Conservation (phyloP, 2,888 invertebrate genomes). For the Acanthacorydalis orientalis region DNA sequence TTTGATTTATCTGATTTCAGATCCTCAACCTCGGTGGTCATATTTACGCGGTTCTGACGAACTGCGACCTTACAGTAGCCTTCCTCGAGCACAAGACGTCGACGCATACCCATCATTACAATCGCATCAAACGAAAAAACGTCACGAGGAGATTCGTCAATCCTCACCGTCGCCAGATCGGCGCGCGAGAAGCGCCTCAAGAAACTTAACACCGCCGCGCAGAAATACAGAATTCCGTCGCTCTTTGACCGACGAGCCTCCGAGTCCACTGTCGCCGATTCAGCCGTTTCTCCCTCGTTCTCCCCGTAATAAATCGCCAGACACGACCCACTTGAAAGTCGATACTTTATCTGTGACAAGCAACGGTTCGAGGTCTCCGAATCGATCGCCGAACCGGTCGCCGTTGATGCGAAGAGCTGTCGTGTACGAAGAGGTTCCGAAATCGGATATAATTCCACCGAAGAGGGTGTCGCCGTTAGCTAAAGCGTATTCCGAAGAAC, state of each 20-base stretch:
- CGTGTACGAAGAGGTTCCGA: neutral
- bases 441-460: conserved; percentile 9
- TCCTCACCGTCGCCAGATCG: neutral
- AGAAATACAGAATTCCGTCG: neutral
- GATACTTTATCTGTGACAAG: neutral
- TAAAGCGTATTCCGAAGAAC: conserved; percentile 10
- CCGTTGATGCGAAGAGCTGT: neutral
- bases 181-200: neutral
- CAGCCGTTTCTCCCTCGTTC: neutral
- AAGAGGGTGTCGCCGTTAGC: conserved; percentile 8
- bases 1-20: conserved; percentile 17
- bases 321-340: too few relatives aligned
- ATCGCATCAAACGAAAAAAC: conserved; percentile 13
- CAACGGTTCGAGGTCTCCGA: neutral
- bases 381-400: neutral
- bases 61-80: conserved; percentile 38
- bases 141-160: too few relatives aligned
- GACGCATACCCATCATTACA: conserved; percentile 23
- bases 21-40: conserved; percentile 35
- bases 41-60: conserved; percentile 33
- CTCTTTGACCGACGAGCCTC: neutral
- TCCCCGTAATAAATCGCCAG: neutral
- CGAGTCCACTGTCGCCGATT: neutral
- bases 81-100: conserved; percentile 36
- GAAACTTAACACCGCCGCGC: neutral